A percentile compares a stretch with the other conserved stretches of the same genome.
Conservation (phyloP, 2,888 invertebrate species). For the Drosophila nigritarsus region DNA sequence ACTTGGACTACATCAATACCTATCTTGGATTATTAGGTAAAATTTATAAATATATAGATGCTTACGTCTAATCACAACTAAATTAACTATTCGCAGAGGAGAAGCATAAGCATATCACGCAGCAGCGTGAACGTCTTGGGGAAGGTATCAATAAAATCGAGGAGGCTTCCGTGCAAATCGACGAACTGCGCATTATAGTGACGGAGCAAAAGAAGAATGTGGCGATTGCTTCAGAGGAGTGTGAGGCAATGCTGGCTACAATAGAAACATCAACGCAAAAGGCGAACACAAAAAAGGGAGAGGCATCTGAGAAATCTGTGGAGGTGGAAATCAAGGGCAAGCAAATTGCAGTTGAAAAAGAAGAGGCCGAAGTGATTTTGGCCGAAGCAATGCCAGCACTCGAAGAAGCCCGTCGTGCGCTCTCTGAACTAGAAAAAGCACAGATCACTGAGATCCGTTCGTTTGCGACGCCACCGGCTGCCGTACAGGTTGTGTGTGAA, state of each 20-base stretch:
- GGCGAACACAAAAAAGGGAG: slow-evolving; percentile 91
- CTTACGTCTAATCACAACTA: not conserved
- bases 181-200: slow-evolving; percentile 91
- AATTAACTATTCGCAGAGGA: slow-evolving; percentile 69
- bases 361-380: slow-evolving; percentile 92
- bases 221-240: slow-evolving; percentile 92
- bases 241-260: slow-evolving; percentile 91
- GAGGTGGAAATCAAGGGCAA: slow-evolving; percentile 94
- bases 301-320: slow-evolving; percentile 91
- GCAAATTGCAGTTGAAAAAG: slow-evolving; percentile 92
- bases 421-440: slow-evolving; percentile 93
- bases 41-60: slow-evolving; percentile 84
- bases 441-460: slow-evolving; percentile 97
- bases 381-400: slow-evolving; percentile 94
- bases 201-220: slow-evolving; percentile 94
- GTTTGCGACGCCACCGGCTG: slow-evolving; percentile 95
- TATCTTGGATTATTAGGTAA: slow-evolving; percentile 91
- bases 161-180: slow-evolving; percentile 93
- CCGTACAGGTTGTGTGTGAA: slow-evolving; percentile 95
- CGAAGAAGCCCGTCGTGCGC: slow-evolving; percentile 91
- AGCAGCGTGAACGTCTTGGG: slow-evolving; percentile 82
- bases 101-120: slow-evolving; percentile 80
- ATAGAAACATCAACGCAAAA: slow-evolving; percentile 90
- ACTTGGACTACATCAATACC: slow-evolving; percentile 93
- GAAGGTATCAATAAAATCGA: slow-evolving; percentile 88